Conservation (phyloP, 1,140 invertebrate species). For the Bombus sibiricus region DNA sequence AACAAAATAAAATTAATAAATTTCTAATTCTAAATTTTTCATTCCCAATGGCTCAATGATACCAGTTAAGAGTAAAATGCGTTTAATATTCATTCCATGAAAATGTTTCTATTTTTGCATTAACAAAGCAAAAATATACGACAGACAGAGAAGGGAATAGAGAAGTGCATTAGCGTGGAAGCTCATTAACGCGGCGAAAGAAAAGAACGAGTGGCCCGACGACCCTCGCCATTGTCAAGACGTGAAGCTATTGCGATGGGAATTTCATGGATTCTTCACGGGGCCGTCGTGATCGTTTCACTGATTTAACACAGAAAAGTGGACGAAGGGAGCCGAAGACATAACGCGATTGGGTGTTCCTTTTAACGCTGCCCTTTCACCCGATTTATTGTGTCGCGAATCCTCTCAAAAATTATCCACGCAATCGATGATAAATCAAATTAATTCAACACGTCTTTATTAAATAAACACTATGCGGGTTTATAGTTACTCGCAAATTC, state of each 20-base stretch:
- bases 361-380: constrained; percentile 53
- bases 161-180: constrained; percentile 43
- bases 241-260: constrained; percentile 67
- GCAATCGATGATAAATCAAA: background rate
- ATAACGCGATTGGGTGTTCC: constrained; percentile 60
- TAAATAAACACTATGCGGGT: too few relatives aligned
- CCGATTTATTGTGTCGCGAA: constrained; percentile 34
- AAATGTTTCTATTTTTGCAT: constrained; percentile 11
- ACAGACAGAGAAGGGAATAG: background rate
- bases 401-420: constrained; percentile 10
- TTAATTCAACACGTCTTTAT: too few relatives aligned
- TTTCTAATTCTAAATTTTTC: too few relatives aligned
- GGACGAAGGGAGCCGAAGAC: constrained; percentile 7
- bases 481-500: too few relatives aligned
- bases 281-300: constrained; percentile 64
- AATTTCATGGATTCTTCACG: constrained; percentile 69
- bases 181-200: constrained; percentile 68
- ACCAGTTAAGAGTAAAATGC: background rate
- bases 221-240: constrained; percentile 64
- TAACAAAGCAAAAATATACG: background rate
- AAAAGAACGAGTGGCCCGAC: constrained; percentile 58
- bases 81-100: background rate
- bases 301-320: constrained; percentile 61
- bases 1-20: too few relatives aligned
- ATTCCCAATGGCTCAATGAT: background rate